phyloP scores from a whole-genome alignment of 2,888 invertebrate genomes.

The Aphidius colemani region DNA sequence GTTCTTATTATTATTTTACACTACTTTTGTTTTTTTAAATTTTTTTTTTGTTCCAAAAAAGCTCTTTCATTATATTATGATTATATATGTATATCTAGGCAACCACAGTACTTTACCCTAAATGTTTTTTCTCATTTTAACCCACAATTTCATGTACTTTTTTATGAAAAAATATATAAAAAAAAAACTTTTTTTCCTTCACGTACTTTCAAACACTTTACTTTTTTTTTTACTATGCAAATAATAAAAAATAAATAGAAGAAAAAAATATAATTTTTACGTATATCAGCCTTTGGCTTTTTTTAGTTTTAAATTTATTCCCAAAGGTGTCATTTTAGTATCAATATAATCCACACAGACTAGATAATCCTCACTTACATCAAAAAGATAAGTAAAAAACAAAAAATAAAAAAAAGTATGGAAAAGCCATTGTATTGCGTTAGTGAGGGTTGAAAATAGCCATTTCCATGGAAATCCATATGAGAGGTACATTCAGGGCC shows the following conservation, averaged over 20 bases:
- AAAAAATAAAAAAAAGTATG: slow-evolving; percentile 8
- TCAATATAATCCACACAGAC: too few relatives aligned
- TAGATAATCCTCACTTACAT: not conserved
- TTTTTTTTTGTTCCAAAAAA: too few relatives aligned
- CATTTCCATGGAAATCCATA: slow-evolving; percentile 26
- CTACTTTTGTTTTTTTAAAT: too few relatives aligned
- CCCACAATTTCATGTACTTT: slow-evolving; percentile 2
- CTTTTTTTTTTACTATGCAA: not conserved
- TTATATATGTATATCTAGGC: too few relatives aligned
- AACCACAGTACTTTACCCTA: not conserved
- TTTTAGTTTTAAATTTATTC: not conserved
- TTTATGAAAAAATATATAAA: slow-evolving; percentile 20
- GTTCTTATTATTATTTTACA: too few relatives aligned
- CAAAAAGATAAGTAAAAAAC: slow-evolving; percentile 8
- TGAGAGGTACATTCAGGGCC: too few relatives aligned
- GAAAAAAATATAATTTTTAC: slow-evolving; percentile 7
- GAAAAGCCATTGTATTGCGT: slow-evolving; percentile 17
- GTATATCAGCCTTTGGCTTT: not conserved
- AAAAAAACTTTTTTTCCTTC: not conserved
- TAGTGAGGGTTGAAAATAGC: slow-evolving; percentile 12
- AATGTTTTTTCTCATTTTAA: not conserved
- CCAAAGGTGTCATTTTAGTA: not conserved
- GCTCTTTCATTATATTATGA: too few relatives aligned
- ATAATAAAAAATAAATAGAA: slow-evolving; percentile 12
- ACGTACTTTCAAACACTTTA: not conserved